Conservation (phyloP, 2,797 vertebrate genomes). For the Siniperca scherzeri region DNA sequence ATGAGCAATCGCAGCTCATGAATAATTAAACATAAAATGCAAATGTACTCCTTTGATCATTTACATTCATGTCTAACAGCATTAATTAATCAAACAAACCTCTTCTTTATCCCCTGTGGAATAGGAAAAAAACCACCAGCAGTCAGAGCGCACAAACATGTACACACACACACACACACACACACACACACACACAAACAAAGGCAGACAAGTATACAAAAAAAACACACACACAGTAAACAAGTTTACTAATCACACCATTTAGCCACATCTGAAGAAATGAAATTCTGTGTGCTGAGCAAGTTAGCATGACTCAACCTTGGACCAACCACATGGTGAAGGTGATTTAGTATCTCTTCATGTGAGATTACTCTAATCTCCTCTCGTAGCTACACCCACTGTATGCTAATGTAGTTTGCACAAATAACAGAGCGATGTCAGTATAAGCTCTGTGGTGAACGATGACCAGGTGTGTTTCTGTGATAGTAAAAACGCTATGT, state of each 20-base stretch:
- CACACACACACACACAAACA: slow-evolving; percentile 16
- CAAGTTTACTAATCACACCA: slow-evolving; percentile 65
- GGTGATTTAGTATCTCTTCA: slow-evolving; percentile 52
- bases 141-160: slow-evolving; percentile 41
- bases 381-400: slow-evolving; percentile 14
- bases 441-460: slow-evolving; percentile 5
- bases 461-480: slow-evolving; percentile 36
- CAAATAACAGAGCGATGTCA: slow-evolving; percentile 17
- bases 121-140: slow-evolving; percentile 45
- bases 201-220: slow-evolving; percentile 41
- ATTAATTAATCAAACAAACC: slow-evolving; percentile 87
- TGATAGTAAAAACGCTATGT: slow-evolving; percentile 13
- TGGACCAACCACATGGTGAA: slow-evolving; percentile 42
- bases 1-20: slow-evolving; percentile 79
- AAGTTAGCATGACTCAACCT: slow-evolving; percentile 47
- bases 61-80: slow-evolving; percentile 83
- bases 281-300: slow-evolving; percentile 40
- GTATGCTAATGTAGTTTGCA: slow-evolving; percentile 44
- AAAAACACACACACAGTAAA: slow-evolving; percentile 56
- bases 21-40: slow-evolving; percentile 84
- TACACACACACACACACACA: slow-evolving; percentile 28
- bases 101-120: slow-evolving; percentile 80
- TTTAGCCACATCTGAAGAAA: slow-evolving; percentile 69
- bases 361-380: slow-evolving; percentile 57
- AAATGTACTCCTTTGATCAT: slow-evolving; percentile 84